These are phyloP conservation scores for Orestias chungarensis DNA, from an alignment of 2,797 vertebrate genomes.

Conservation along the genomic window DNA sequence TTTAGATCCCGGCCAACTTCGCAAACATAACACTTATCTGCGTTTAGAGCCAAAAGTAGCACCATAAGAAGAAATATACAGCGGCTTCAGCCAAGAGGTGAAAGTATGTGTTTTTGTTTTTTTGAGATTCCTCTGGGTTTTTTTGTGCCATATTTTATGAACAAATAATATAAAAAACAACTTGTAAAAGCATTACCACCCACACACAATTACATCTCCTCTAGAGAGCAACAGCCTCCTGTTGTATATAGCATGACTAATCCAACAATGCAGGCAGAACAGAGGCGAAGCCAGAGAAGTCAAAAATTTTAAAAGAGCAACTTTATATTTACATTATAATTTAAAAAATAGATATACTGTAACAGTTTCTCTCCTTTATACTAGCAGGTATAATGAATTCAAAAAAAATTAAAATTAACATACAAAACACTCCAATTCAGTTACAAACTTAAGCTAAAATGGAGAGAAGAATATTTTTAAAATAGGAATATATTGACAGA, in stretches of 20 bases:
- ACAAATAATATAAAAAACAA: conserved; percentile 52
- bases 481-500: no score
- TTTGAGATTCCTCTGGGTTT: no score
- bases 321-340: conserved; percentile 60
- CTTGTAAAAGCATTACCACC: conserved; percentile 69
- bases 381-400: conserved; percentile 14
- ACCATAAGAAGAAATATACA: conserved; percentile 7
- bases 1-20: conserved; percentile 19
- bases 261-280: conserved; percentile 76
- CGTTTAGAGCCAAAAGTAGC: conserved; percentile 1
- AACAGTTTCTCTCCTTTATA: conserved; percentile 37
- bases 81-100: conserved; percentile 16
- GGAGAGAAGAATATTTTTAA: no score
- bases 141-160: conserved; percentile 67
- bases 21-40: conserved; percentile 1
- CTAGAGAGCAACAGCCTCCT: conserved; percentile 65
- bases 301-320: conserved; percentile 66
- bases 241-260: conserved; percentile 73
- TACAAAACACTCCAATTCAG: background rate
- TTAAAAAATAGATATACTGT: conserved; percentile 39
- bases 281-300: conserved; percentile 53
- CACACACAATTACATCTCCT: conserved; percentile 75
- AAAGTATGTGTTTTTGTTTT: conserved; percentile 5
- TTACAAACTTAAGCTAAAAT: no score
- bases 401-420: no score